Base-by-base conservation (phyloP, 2,113 vertebrate genomes). In the Scalopus aquaticus region DNA sequence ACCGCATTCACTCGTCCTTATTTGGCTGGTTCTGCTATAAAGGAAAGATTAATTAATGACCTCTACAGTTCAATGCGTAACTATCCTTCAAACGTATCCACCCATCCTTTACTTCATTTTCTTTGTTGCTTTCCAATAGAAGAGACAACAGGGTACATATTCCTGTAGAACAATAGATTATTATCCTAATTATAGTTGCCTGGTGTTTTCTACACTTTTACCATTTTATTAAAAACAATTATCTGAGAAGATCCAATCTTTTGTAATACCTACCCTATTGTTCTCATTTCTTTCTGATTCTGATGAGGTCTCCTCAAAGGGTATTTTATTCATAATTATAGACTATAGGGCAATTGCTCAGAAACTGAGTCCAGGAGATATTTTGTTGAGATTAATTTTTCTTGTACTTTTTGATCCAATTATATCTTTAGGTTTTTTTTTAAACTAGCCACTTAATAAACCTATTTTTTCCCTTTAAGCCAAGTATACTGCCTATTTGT, bases 141-240 rank as follows among this genome's bases (percentile, higher is more conserved):
- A 97, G 39, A 97, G 84, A 97, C 95, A 97, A 97, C 86, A 96
- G 96, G 78, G 93, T 95, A 94, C 46, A 73, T 93, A 96, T 92
- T 97, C 93, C 97, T 89, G 79, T 74, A 93, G 96, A 98, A 98
- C 97, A 98, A 98, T 98, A 94, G 97, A 87, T 97, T 97, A 98
- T 97, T 97, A 97, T 95, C 98, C 95, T 98, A 98, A 98, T 98
- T 97, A 97, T 46, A 97, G 96, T 97, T 97, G 96, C 96, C 95
- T 96, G 82, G 95, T 97, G 95, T 97, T 98, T 98, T 97, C 97
- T 95, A 96, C 96, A 97, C 97, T 97, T 98, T 97, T 64, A 96
- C 95, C 92, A 77, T 97, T 98, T 98, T 98, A 97, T 97, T 98
- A 98, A 98, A 98, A 98, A 97, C 96, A 97, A 98, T 98, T 97